Base-by-base conservation (phyloP, 2,113 vertebrate genomes). In the Danionella cerebrum region DNA sequence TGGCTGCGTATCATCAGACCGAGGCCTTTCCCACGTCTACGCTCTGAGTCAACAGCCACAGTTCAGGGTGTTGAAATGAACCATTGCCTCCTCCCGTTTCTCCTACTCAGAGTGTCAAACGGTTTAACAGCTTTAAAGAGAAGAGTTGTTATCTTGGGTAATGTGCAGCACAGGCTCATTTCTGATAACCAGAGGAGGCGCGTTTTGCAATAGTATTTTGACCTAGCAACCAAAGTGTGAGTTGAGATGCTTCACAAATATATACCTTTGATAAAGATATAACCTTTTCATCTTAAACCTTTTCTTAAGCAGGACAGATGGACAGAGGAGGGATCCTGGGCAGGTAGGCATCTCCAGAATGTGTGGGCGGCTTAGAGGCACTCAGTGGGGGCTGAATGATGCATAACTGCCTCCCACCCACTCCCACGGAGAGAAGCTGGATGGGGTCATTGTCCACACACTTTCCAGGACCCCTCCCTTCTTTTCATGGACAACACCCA, bases 291-390 rank as follows among this genome's bases (percentile, higher is more conserved):
- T 24, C 11, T 36, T n/a, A n/a, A n/a, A n/a, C n/a, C 50, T 7
- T 29, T 25, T n/a, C 18, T 76, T 42, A 48, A 69, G 70, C 69
- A 51, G 74, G 79, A 85, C 87, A 87, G 85, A 88, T 89, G 86
- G 85, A 79, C 63, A 65, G 60, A 81, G 70, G 71, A 70, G 74
- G 76, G 77, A 77, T 85, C 85, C 84, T 83, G 82, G 82, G 84
- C 84, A 86, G 88, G 86, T 87, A 88, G 86, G 84, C 78, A 89
- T 88, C 79, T 75, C 65, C 64, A 86, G 85, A 86, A 89, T 89
- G 85, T 63, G 72, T 78, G 69, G 81, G 82, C 21, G 68, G 83
- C 77, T 75, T 66, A 47, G 76, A 83, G 77, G 82, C 69, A 74
- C 77, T 80, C 67, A 69, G 76, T 53, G 71, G 59, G 76, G 72